Evolutionary conservation across 2,797 vertebrate genomes (phyloP), one percentile per base, ranked within the genome.

Genomic region (Poecilia picta): DNA sequence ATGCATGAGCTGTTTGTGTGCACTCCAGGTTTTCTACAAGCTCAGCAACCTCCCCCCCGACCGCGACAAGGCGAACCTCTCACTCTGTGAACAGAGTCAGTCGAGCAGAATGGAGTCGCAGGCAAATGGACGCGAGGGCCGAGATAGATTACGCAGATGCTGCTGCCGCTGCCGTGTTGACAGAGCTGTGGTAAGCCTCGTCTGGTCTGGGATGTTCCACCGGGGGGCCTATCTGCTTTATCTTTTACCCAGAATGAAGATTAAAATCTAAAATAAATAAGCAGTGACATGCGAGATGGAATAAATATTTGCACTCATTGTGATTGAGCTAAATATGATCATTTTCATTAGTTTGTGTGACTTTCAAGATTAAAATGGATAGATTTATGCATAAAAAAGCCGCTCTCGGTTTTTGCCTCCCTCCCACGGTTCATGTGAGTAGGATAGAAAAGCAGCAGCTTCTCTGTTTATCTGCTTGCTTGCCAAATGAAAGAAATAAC

Each of bases 1-100:
- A 90, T 91, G 92, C 90, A 87, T 87, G 89, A 90, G 86, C 78
- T 85, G 62, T 84, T 91, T 84, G 55, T 88, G 87, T 88, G 77
- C 82, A 79, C 89, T 88, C 77, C 76, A 83, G 80, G 78, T 89
- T 91, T 89, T 86, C 53, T 79, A 83, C 75, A 80, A 87, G 78
- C 89, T 80, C 64, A 79, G 85, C 85, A 18, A 82, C 59, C n/a
- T n/a, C n/a, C 76, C 78, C 66, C 72, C 77, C 75, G 28, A 43
- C 86, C 41, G 53, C 57, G 55, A 59, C 81, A 33, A 68, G 71
- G 80, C 72, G 76, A 86, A 82, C 78, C 43, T 79, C 79, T 83
- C 76, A 86, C 83, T 84, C 86, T 74, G 68, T 28, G 64, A 80
- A 77, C 59, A 72, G 47, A 39, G 64, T 77, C 36, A 78, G 75